These are phyloP conservation scores for Acronicta leporina DNA, from an alignment of 2,888 invertebrate genomes.

Conservation along the genomic window DNA sequence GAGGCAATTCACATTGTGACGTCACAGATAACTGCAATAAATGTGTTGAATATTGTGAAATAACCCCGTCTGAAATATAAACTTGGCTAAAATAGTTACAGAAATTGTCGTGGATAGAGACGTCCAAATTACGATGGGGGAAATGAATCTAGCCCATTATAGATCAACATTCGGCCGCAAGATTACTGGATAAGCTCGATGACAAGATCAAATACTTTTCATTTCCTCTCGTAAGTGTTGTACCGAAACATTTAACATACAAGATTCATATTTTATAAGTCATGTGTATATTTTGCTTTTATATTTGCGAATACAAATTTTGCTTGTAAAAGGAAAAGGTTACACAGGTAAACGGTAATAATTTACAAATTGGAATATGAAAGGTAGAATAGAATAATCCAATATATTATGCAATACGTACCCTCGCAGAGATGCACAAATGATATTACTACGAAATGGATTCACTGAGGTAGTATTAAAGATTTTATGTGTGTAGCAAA, in stretches of 20 bases:
- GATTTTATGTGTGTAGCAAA: conserved; percentile 14
- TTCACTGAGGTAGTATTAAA: conserved; percentile 15
- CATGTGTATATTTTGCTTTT: neutral
- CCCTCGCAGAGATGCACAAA: conserved; percentile 6
- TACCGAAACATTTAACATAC: neutral
- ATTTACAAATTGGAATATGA: conserved; percentile 7
- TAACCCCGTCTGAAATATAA: neutral
- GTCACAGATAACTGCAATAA: conserved; percentile 24
- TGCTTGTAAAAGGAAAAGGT: neutral
- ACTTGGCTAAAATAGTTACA: too few species aligned
- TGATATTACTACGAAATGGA: conserved; percentile 18
- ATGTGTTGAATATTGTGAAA: conserved; percentile 1
- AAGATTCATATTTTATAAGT: too few species aligned
- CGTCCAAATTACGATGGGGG: neutral
- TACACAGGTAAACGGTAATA: neutral
- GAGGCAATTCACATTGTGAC: conserved; percentile 5
- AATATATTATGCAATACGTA: conserved; percentile 4
- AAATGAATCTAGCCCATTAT: neutral
- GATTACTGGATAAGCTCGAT: conserved; percentile 4
- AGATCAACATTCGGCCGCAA: neutral
- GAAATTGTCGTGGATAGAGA: neutral
- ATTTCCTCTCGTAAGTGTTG: neutral
- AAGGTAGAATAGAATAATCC: conserved; percentile 7
- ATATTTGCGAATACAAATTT: neutral
- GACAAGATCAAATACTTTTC: conserved; percentile 1